Conservation (phyloP, 2,888 invertebrate species). For the Apodemia zela region DNA sequence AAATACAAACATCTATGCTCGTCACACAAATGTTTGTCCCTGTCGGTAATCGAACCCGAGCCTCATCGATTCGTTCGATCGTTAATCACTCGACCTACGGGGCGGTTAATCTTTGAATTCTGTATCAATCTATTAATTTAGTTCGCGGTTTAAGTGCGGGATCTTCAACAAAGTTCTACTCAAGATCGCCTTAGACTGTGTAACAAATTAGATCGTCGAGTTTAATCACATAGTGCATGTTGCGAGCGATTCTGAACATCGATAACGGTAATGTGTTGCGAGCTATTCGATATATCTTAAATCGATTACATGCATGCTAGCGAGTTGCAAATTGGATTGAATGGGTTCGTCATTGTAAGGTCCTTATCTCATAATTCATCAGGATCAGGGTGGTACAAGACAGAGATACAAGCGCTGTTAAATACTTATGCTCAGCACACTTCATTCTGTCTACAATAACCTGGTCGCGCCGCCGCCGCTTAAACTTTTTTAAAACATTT, state of each 20-base stretch:
- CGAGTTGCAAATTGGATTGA: background rate
- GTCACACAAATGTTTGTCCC: too few species aligned
- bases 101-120: too few species aligned
- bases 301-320: constrained; percentile 10
- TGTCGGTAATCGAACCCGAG: too few species aligned
- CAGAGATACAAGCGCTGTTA: too few species aligned
- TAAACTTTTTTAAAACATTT: too few species aligned
- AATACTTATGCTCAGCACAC: too few species aligned
- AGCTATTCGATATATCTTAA: constrained; percentile 12
- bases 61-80: too few species aligned
- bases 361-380: background rate
- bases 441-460: too few species aligned
- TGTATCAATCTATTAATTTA: background rate
- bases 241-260: constrained; percentile 9
- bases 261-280: constrained; percentile 9
- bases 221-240: constrained; percentile 14
- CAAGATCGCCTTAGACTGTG: background rate
- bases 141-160: background rate
- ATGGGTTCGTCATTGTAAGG: background rate
- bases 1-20: too few species aligned
- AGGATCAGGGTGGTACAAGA: too few species aligned
- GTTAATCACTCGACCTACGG: too few species aligned
- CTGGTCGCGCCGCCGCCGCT: too few species aligned
- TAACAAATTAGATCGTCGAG: constrained; percentile 9
- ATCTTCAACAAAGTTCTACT: constrained; percentile 4